A percentile compares a stretch with the other conserved stretches of the same genome.
Conservation (phyloP, 2,113 vertebrate genomes). For the Apistogramma diplotaenia region DNA sequence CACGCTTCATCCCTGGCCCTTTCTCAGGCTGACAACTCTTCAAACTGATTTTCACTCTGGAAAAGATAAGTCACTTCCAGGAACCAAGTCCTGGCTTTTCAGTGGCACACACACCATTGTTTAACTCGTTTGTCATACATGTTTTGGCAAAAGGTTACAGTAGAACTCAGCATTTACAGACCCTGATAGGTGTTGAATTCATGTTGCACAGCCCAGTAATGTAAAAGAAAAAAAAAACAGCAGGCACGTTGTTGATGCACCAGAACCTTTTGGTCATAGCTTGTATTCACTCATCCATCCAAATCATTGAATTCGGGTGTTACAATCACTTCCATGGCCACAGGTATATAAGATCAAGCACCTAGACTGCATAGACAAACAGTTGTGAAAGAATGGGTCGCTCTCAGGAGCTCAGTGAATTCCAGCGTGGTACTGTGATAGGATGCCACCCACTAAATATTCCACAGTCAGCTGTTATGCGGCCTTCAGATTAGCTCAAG, state of each 20-base stretch:
- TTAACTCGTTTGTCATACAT: neutral
- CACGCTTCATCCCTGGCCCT: neutral
- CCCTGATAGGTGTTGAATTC: neutral
- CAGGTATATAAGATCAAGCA: too few relatives aligned
- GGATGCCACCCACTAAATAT: too few relatives aligned
- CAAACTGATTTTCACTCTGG: neutral
- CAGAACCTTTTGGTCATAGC: neutral
- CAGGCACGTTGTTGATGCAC: neutral
- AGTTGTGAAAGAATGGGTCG: too few relatives aligned
- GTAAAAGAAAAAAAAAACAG: neutral
- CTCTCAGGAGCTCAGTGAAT: too few relatives aligned
- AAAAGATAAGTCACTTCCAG: neutral
- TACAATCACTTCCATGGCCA: too few relatives aligned
- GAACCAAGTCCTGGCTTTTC: neutral
- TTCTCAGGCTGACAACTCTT: neutral
- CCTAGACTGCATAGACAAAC: too few relatives aligned
- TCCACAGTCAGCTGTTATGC: too few relatives aligned
- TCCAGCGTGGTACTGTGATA: too few relatives aligned
- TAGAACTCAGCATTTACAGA: neutral
- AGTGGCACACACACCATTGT: neutral
- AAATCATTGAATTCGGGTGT: too few relatives aligned
- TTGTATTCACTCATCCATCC: neutral
- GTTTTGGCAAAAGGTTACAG: neutral
- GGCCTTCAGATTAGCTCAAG: too few relatives aligned
- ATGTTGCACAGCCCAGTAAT: neutral